Percentiles rank a stretch among this genome's conserved stretches.
phyloP scores from a whole-genome alignment of 2,888 invertebrate species.

The Cheilosia impressa region DNA sequence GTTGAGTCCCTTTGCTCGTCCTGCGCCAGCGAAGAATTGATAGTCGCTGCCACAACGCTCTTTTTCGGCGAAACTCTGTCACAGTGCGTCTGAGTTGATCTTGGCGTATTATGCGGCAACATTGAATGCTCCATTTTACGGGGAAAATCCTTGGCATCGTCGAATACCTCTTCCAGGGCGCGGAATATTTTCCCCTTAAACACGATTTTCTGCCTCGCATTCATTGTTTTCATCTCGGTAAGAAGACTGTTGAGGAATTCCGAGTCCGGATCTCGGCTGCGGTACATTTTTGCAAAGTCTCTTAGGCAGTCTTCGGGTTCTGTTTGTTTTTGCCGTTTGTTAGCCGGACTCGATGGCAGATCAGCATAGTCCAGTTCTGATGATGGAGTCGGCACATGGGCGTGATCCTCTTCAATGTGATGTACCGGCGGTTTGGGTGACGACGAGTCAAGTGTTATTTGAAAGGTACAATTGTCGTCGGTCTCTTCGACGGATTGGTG shows the following conservation, averaged over 20 bases:
- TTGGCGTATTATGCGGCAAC: neutral
- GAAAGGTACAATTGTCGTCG: slow-evolving; percentile 33
- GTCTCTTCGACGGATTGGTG: slow-evolving; percentile 30
- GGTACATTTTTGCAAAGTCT: neutral
- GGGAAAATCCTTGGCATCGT: slow-evolving; percentile 76
- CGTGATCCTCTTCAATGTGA: slow-evolving; percentile 15
- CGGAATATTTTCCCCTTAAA: slow-evolving; percentile 81
- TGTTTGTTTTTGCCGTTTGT: slow-evolving; percentile 1
- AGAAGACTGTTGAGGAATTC: slow-evolving; percentile 77
- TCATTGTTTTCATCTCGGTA: slow-evolving; percentile 81
- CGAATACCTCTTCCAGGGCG: slow-evolving; percentile 80
- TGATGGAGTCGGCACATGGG: neutral
- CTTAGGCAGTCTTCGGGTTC: neutral
- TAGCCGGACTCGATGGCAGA: slow-evolving; percentile 1
- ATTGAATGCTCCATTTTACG: neutral
- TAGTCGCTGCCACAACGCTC: neutral
- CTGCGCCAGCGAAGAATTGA: neutral
- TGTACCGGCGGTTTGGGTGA: slow-evolving; percentile 1
- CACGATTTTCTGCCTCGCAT: slow-evolving; percentile 80
- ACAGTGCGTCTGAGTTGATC: neutral
- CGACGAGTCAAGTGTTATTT: slow-evolving; percentile 40
- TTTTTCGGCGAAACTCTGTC: neutral
- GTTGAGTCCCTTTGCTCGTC: neutral
- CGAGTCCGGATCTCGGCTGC: slow-evolving; percentile 68
- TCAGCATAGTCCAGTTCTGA: slow-evolving; percentile 24